Percentiles rank a stretch among this genome's conserved stretches.
phyloP scores from a whole-genome alignment of 1,140 invertebrate species.

The Temnothorax nylanderi region DNA sequence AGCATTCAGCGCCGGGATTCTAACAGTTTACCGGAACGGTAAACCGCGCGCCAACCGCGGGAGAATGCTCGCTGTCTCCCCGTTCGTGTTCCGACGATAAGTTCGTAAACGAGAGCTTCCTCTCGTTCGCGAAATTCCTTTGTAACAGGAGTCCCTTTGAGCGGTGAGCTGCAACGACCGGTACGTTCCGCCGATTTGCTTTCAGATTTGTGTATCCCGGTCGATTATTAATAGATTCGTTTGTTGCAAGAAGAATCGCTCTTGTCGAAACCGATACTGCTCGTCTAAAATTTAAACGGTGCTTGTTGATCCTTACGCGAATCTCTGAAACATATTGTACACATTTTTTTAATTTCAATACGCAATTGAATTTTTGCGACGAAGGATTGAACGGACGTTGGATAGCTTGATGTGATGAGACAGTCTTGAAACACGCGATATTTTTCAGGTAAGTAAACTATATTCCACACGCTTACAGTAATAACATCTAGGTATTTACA shows the following conservation, averaged over 20 bases:
- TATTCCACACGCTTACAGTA: constrained; percentile 40
- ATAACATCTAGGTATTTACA: constrained; percentile 30
- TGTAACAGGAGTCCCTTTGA: constrained; percentile 33
- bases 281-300: background rate
- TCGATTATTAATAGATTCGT: background rate
- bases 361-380: background rate
- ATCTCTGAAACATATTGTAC: background rate
- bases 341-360: background rate
- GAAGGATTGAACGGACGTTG: background rate
- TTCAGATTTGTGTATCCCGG: background rate
- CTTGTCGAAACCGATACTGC: background rate
- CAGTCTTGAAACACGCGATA: background rate
- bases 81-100: constrained; percentile 44
- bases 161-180: background rate
- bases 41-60: constrained; percentile 65
- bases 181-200: background rate
- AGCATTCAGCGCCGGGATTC: constrained; percentile 79
- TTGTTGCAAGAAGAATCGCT: background rate
- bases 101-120: constrained; percentile 15
- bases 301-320: background rate
- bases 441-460: constrained; percentile 44
- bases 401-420: background rate
- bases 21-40: constrained; percentile 79
- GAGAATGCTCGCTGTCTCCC: constrained; percentile 66
- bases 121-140: constrained; percentile 32